These are phyloP conservation scores for Colletes latitarsis DNA, from an alignment of 1,140 invertebrate genomes.

Conservation along the genomic window DNA sequence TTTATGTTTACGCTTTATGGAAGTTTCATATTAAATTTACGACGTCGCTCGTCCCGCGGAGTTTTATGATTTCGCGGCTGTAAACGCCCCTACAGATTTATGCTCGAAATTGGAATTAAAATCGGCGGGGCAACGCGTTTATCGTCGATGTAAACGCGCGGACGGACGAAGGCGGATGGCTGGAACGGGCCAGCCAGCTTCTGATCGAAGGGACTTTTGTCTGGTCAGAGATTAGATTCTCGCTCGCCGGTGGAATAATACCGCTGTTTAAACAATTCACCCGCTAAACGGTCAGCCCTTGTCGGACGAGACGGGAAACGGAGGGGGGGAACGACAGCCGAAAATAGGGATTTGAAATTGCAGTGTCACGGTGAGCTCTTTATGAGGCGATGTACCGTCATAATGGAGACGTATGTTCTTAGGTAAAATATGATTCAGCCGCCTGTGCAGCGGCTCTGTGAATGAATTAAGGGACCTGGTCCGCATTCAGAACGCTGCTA, in stretches of 20 bases:
- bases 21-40: constrained; percentile 77
- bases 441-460: not conserved
- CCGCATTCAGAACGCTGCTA: not conserved
- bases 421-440: not conserved
- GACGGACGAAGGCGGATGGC: not conserved
- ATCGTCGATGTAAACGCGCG: constrained; percentile 29
- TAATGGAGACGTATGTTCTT: not conserved
- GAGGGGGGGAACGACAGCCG: constrained; percentile 17
- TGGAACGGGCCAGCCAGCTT: not conserved
- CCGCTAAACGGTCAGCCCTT: not conserved
- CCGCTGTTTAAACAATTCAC: constrained; percentile 39
- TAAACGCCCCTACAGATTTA: constrained; percentile 69
- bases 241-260: constrained; percentile 36
- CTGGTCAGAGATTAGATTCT: constrained; percentile 32
- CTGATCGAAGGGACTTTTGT: constrained; percentile 19
- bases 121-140: constrained; percentile 50
- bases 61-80: constrained; percentile 72
- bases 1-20: constrained; percentile 73
- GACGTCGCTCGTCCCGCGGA: constrained; percentile 53
- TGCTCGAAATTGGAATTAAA: constrained; percentile 72
- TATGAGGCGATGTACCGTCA: not conserved
- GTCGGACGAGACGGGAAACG: not conserved
- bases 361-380: not conserved
- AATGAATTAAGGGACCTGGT: not conserved
- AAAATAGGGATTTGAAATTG: constrained; percentile 21